These are phyloP conservation scores for Poeciliopsis gracilis DNA, from an alignment of 2,797 vertebrate genomes.

Conservation along the genomic window DNA sequence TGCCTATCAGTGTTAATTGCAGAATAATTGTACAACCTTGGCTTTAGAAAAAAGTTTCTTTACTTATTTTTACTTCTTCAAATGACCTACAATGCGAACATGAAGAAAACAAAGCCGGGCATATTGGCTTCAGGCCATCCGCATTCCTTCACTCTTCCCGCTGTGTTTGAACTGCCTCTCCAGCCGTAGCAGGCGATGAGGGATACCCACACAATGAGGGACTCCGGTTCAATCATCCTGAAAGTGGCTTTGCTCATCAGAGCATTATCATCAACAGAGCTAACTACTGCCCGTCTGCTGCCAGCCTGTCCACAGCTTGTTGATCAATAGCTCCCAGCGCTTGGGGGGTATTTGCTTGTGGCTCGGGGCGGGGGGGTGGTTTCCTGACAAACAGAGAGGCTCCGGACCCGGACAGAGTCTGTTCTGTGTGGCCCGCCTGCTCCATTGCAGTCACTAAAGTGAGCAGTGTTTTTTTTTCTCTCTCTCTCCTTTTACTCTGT, in stretches of 20 bases:
- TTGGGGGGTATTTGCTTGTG: conserved; percentile 43
- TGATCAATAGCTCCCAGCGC: conserved; percentile 45
- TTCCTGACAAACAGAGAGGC: conserved; percentile 69
- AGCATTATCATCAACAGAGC: conserved; percentile 39
- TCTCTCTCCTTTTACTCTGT: conserved; percentile 11
- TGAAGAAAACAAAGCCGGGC: conserved; percentile 1
- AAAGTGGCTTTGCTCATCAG: conserved; percentile 23
- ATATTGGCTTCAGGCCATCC: background rate
- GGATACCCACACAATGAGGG: background rate
- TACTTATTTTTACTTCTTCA: background rate
- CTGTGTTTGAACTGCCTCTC: conserved; percentile 24
- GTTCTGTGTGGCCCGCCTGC: conserved; percentile 43
- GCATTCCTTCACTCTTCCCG: conserved; percentile 27
- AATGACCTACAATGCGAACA: background rate
- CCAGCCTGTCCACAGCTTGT: conserved; percentile 56
- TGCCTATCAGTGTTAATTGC: too few relatives aligned
- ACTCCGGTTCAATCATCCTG: conserved; percentile 15
- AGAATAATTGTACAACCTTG: background rate
- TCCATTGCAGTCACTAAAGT: conserved; percentile 12
- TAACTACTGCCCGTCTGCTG: conserved; percentile 41
- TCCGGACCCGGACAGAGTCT: conserved; percentile 34
- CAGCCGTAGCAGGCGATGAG: background rate
- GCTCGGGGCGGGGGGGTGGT: conserved; percentile 30
- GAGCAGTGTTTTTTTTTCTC: conserved; percentile 18
- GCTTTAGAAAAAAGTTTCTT: background rate